Evolutionary conservation across 1,140 invertebrate genomes (phyloP), one percentile per base, ranked within the genome.

Genomic region (Lithobius niger): DNA sequence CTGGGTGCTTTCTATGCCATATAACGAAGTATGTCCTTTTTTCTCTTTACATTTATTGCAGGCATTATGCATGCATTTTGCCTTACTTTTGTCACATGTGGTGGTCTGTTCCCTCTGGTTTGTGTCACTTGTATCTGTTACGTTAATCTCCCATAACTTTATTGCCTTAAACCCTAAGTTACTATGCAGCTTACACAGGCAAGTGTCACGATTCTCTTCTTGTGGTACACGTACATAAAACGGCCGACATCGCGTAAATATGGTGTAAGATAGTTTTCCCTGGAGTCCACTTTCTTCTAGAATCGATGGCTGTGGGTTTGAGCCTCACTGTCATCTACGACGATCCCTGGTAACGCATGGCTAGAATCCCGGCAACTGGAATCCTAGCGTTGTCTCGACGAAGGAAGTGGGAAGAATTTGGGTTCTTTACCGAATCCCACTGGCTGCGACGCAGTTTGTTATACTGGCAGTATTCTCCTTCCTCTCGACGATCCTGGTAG

Each of bases 241-340:
- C 4, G 25, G 10, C 13, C 10, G 10, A 6, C 27, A 48, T 3
- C 10, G 15, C 3, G n/a, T 44, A 6, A 36, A 36, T 36, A 36
- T 44, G 3, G 10, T 40, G 1, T 2, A 25, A 36, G 18, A 25
- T 16, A 53, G 24, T 27, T 47, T n/a, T 26, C 27, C n/a, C 25
- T 47, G 13, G 50, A 55, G n/a, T 36, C 65, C 45, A 28, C 21
- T 21, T 59, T 45, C 44, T 53, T 56, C 59, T 65, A 65, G 86
- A 83, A 61, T 63, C 79, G 2, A 70, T 77, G n/a, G n/a, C n/a
- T n/a, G n/a, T n/a, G n/a, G n/a, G n/a, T n/a, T n/a, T n/a, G n/a
- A n/a, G n/a, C n/a, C n/a, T n/a, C n/a, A n/a, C n/a, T n/a, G n/a
- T n/a, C n/a, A n/a, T n/a, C n/a, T n/a, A n/a, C n/a, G n/a, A n/a